A percentile compares a stretch with the other conserved stretches of the same genome.
Evolutionary conservation across 2,888 invertebrate species (phyloP).

Genomic region (Piscicola geometra): DNA sequence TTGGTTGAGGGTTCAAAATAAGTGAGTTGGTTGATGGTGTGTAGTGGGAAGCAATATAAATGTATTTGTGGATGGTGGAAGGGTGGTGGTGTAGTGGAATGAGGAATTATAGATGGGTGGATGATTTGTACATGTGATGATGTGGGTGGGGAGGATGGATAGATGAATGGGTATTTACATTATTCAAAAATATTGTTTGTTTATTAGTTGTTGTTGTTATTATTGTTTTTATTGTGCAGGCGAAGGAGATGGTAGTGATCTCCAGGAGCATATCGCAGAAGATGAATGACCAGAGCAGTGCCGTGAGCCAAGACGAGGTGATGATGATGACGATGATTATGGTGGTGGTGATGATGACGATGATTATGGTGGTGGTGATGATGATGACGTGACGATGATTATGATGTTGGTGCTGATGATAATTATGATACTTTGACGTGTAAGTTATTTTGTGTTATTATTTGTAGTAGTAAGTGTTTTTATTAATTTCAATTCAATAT

Average conservation of each 20-base stretch:
- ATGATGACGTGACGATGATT: constrained; percentile 9
- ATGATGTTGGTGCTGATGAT: constrained; percentile 7
- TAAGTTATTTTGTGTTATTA: too few relatives aligned
- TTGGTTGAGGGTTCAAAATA: too few relatives aligned
- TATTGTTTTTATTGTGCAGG: constrained; percentile 55
- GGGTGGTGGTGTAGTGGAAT: background rate
- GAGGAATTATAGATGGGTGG: background rate
- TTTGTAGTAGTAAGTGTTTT: too few relatives aligned
- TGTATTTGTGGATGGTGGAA: too few relatives aligned
- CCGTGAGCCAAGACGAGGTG: constrained; percentile 84
- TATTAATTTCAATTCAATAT: too few relatives aligned
- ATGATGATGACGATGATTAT: constrained; percentile 18
- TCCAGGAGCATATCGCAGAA: constrained; percentile 86
- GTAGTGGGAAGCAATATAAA: too few relatives aligned
- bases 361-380: constrained; percentile 6
- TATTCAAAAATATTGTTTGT: background rate
- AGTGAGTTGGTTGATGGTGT: too few relatives aligned
- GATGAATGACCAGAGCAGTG: constrained; percentile 88
- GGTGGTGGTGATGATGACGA: background rate
- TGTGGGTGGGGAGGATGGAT: constrained; percentile 76
- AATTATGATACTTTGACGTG: background rate
- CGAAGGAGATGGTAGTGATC: constrained; percentile 91
- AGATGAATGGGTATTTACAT: background rate
- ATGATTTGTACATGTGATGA: constrained; percentile 89
- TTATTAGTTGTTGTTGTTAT: too few relatives aligned